Base-by-base conservation (phyloP, 2,113 vertebrate species). In the Balaeniceps rex region DNA sequence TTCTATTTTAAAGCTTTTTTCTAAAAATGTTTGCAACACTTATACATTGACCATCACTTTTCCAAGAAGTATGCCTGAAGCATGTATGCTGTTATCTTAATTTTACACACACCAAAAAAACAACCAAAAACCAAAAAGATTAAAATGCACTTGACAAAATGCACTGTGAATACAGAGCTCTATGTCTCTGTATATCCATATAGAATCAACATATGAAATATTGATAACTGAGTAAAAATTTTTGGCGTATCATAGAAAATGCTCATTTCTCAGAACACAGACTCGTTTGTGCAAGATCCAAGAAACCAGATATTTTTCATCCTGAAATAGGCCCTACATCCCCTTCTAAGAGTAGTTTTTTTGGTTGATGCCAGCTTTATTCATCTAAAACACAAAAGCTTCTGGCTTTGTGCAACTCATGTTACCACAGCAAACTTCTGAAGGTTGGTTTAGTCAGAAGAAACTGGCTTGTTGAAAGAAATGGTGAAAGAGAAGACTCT, bases 11-110 rank as follows among this genome's bases (percentile, higher is more conserved):
- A 70, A 51, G 3, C 1, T 64, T 72, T 76, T 68, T 71, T 64
- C 6, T 0, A 7, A 34, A 49, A 21, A 42, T 33, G 1, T 4
- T 29, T 66, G 4, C 33, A 38, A 26, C 12, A 28, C 26, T 23
- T 61, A 42, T 29, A 75, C 24, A 5, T 57, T 25, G 11, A 61
- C 40, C 38, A 3, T 47, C 24, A 44, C 3, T 7, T 80, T 71
- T 92, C 42, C 25, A 79, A 63, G 29, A 82, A 51, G 21, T 16
- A 64, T 31, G 42, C 4, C 3, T 19, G 26, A 85, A 46, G 1
- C 7, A 51, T 60, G 7, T 3, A 31, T 64, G 8, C 3, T 12
- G 31, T 46, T 82, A 9, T 69, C 21, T 4, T 42, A 49, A 88
- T 75, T 70, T 40, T 47, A 26, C 3, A 76, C 34, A 51, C 7